A percentile compares a stretch with the other conserved stretches of the same genome.
Conservation (phyloP, 1,140 invertebrate genomes). For the Chymomyza costata region DNA sequence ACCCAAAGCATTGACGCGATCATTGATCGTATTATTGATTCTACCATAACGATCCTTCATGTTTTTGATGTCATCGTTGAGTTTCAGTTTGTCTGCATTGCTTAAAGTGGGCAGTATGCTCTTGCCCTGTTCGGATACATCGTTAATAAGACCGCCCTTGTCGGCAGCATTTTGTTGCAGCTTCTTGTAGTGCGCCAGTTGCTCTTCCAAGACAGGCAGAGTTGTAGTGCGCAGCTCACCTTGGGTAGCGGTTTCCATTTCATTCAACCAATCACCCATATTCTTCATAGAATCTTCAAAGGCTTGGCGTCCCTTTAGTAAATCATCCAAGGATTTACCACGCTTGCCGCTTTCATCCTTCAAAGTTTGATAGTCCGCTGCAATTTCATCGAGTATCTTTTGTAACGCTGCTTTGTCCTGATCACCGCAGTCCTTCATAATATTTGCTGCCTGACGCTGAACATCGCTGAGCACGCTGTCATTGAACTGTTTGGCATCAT, state of each 20-base stretch:
- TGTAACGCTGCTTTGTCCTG: conserved; percentile 82
- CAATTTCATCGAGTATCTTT: conserved; percentile 81
- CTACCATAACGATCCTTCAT: conserved; percentile 86
- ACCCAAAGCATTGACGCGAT: conserved; percentile 83
- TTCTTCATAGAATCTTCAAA: conserved; percentile 89
- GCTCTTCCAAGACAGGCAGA: conserved; percentile 88
- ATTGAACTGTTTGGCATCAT: conserved; percentile 86
- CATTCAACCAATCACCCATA: conserved; percentile 89
- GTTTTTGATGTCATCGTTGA: conserved; percentile 86
- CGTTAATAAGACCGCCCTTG: conserved; percentile 83
- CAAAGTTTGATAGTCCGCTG: conserved; percentile 82
- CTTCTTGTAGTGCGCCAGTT: conserved; percentile 88
- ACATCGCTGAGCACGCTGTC: conserved; percentile 85
- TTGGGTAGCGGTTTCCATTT: conserved; percentile 89
- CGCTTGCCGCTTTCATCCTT: conserved; percentile 85
- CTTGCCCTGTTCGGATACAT: conserved; percentile 86
- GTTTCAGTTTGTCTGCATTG: conserved; percentile 87
- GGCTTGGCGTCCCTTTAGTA: conserved; percentile 84
- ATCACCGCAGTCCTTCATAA: conserved; percentile 88
- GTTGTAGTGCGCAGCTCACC: conserved; percentile 86
- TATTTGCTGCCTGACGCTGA: conserved; percentile 83
- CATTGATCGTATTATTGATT: conserved; percentile 84
- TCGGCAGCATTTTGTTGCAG: conserved; percentile 84
- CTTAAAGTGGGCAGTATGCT: conserved; percentile 87
- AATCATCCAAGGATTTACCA: conserved; percentile 82